phyloP scores from a whole-genome alignment of 2,888 invertebrate genomes.

The Trichopoda pennipes region DNA sequence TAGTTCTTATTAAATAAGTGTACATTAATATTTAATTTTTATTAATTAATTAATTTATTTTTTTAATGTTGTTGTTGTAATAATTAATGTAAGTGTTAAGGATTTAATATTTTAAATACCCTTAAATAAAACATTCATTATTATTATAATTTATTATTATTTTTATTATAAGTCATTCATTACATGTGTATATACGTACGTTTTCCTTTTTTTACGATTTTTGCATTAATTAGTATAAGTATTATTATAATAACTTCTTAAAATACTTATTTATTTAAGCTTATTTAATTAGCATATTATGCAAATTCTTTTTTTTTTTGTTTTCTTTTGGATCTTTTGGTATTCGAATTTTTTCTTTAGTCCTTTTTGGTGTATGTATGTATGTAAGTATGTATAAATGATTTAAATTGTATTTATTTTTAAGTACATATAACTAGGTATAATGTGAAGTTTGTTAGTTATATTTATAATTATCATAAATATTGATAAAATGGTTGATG shows the following conservation, averaged over 20 bases:
- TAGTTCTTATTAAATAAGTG: slow-evolving; percentile 66
- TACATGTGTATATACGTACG: slow-evolving; percentile 37
- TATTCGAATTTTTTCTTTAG: slow-evolving; percentile 3
- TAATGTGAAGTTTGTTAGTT: slow-evolving; percentile 3
- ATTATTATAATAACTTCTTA: slow-evolving; percentile 54
- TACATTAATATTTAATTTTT: slow-evolving; percentile 60
- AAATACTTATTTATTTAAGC: slow-evolving; percentile 65
- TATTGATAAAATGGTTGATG: neutral
- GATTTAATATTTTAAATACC: slow-evolving; percentile 63
- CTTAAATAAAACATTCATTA: slow-evolving; percentile 65
- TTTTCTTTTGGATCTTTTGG: slow-evolving; percentile 24
- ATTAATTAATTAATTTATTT: no score
- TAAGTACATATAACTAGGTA: slow-evolving; percentile 9
- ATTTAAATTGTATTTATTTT: slow-evolving; percentile 33
- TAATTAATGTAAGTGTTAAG: slow-evolving; percentile 67
- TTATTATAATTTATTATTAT: slow-evolving; percentile 23
- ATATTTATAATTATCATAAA: slow-evolving; percentile 22
- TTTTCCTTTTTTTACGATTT: slow-evolving; percentile 27
- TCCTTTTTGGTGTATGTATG: slow-evolving; percentile 52
- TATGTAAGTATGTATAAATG: slow-evolving; percentile 66
- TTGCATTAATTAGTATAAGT: slow-evolving; percentile 46
- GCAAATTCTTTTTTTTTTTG: slow-evolving; percentile 28
- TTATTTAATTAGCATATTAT: slow-evolving; percentile 45
- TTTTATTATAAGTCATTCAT: slow-evolving; percentile 55
- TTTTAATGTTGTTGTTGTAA: no score